A percentile compares a stretch with the other conserved stretches of the same genome.
phyloP scores from a whole-genome alignment of 2,888 invertebrate species.

The Apotomis capreana region DNA sequence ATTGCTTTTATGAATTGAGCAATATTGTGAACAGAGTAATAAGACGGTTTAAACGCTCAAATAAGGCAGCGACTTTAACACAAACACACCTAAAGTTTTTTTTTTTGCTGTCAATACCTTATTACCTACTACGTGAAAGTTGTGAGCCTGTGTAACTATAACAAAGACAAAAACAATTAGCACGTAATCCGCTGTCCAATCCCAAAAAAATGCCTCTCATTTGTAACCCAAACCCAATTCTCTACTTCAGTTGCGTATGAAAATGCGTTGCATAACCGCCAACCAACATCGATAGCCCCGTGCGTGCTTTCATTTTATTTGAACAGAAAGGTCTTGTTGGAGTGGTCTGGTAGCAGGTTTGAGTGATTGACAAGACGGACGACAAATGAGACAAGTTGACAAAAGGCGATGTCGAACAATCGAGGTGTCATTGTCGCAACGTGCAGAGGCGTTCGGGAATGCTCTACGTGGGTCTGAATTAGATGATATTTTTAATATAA shows the following conservation, averaged over 20 bases:
- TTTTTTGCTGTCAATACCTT: neutral
- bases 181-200: conserved; percentile 5
- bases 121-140: neutral
- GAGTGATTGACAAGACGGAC: conserved; percentile 51
- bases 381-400: conserved; percentile 54
- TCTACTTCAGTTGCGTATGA: conserved; percentile 30
- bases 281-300: conserved; percentile 14
- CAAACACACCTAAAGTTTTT: no score
- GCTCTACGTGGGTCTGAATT: conserved; percentile 21
- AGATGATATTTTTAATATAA: conserved; percentile 5
- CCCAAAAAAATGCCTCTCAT: conserved; percentile 29
- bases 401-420: conserved; percentile 49
- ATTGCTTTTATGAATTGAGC: no score
- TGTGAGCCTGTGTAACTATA: neutral
- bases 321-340: conserved; percentile 33
- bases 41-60: no score
- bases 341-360: conserved; percentile 40
- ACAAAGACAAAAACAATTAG: conserved; percentile 19
- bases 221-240: conserved; percentile 26
- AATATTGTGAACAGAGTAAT: no score
- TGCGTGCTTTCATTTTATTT: conserved; percentile 8
- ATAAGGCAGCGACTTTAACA: no score
- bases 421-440: conserved; percentile 42
- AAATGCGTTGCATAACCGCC: conserved; percentile 30
- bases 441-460: conserved; percentile 38